Evolutionary conservation across 1,140 invertebrate genomes (phyloP).

Genomic region (Phortica variegata): DNA sequence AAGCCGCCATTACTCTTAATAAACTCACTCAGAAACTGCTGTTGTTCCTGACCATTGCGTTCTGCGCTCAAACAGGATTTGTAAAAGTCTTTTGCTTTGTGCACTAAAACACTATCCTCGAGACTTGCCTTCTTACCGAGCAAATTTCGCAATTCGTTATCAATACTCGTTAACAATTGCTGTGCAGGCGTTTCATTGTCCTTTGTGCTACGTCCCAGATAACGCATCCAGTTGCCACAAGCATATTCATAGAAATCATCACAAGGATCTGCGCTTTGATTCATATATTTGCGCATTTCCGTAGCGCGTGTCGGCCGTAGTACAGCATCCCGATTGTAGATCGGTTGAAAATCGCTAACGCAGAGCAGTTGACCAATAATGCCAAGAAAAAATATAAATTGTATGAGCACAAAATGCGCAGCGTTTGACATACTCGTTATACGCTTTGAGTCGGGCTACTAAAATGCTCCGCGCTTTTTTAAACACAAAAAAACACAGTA

Average conservation of each 20-base stretch:
- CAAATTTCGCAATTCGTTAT: conserved; percentile 68
- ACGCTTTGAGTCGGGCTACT: too few relatives aligned
- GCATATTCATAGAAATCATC: conserved; percentile 79
- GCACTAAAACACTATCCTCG: conserved; percentile 29
- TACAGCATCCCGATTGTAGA: conserved; percentile 49
- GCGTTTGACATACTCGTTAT: too few relatives aligned
- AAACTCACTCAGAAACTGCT: conserved; percentile 72
- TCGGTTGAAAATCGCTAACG: conserved; percentile 47
- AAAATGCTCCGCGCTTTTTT: too few relatives aligned
- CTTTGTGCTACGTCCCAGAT: conserved; percentile 76
- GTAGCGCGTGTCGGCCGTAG: conserved; percentile 57
- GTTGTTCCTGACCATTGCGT: conserved; percentile 72
- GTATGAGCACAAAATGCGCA: too few relatives aligned
- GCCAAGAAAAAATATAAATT: neutral
- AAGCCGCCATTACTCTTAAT: conserved; percentile 46
- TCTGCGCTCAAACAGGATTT: conserved; percentile 76
- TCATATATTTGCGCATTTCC: conserved; percentile 75
- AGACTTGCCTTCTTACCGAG: conserved; percentile 59
- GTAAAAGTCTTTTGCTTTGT: conserved; percentile 79
- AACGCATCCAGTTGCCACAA: conserved; percentile 64
- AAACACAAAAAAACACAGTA: too few relatives aligned
- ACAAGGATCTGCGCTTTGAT: conserved; percentile 76
- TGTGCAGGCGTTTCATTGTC: conserved; percentile 76
- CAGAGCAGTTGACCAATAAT: neutral
- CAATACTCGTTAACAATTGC: conserved; percentile 68